These are phyloP conservation scores for Drosophila quadrilineata DNA, from an alignment of 1,140 invertebrate species.

Conservation along the genomic window DNA sequence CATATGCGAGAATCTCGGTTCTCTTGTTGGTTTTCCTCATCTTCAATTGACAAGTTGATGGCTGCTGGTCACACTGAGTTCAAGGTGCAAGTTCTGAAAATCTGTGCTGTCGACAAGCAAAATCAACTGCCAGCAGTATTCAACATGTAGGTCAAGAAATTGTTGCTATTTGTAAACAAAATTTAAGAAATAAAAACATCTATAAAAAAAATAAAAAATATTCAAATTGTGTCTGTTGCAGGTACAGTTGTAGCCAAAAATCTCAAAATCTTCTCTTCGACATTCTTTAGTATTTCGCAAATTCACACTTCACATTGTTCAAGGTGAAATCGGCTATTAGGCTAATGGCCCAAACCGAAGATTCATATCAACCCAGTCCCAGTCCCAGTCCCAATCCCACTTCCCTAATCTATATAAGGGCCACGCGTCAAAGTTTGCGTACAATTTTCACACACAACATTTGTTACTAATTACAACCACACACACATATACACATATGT, in stretches of 20 bases:
- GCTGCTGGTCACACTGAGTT: constrained; percentile 42
- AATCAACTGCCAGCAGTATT: background rate
- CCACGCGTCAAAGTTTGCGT: constrained; percentile 66
- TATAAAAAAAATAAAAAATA: too few relatives aligned
- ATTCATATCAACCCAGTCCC: background rate
- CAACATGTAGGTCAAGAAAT: constrained; percentile 12
- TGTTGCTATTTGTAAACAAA: background rate
- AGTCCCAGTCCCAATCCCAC: background rate
- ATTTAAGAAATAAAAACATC: constrained; percentile 4
- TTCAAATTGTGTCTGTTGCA: too few relatives aligned
- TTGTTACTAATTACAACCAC: too few relatives aligned
- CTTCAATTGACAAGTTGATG: constrained; percentile 42
- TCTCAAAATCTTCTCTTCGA: constrained; percentile 14
- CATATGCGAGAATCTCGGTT: constrained; percentile 9
- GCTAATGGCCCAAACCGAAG: constrained; percentile 44
- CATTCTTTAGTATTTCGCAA: constrained; percentile 1
- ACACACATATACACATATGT: too few relatives aligned
- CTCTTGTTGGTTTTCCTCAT: too few relatives aligned
- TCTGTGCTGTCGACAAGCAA: background rate
- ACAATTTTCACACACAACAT: constrained; percentile 55
- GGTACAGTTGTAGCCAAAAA: too few relatives aligned
- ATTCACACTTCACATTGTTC: constrained; percentile 20
- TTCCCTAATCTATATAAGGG: constrained; percentile 35
- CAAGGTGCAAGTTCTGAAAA: constrained; percentile 26
- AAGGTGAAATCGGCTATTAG: constrained; percentile 41